Percentiles rank a stretch among this genome's conserved stretches.
Conservation (phyloP, 2,888 invertebrate genomes). For the Leuctra nigra region DNA sequence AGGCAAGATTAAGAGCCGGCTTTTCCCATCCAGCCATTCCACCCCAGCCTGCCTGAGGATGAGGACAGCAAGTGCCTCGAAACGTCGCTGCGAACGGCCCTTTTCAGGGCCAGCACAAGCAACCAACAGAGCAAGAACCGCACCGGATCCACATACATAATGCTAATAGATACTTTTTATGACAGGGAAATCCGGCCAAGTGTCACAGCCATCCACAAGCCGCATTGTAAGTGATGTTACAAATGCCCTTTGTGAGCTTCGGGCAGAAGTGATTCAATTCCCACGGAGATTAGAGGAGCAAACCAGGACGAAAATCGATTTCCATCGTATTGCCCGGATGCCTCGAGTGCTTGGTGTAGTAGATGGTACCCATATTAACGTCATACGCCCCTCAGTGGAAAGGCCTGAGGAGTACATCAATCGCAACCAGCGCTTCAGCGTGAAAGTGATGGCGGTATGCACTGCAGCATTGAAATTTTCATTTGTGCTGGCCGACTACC, state of each 20-base stretch:
- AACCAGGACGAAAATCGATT: not conserved
- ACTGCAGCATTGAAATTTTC: not conserved
- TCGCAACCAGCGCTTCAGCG: not conserved
- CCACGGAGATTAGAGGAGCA: not conserved
- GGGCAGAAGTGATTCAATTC: not conserved
- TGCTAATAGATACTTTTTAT: too few species aligned
- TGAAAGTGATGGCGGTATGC: not conserved
- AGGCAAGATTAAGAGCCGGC: too few species aligned
- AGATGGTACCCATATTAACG: not conserved
- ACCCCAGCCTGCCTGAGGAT: too few species aligned
- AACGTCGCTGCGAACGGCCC: too few species aligned
- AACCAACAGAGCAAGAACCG: too few species aligned
- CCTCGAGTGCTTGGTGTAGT: not conserved
- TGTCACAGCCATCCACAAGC: not conserved
- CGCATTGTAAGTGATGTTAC: not conserved
- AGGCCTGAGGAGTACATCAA: not conserved
- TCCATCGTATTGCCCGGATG: not conserved
- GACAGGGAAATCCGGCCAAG: not conserved
- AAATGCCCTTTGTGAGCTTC: not conserved
- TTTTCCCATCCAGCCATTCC: too few species aligned
- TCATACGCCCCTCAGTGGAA: not conserved
- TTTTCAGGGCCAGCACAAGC: too few species aligned
- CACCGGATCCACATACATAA: too few species aligned
- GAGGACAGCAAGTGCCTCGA: too few species aligned
- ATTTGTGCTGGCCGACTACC: not conserved